Evolutionary conservation across 2,797 vertebrate species (phyloP).

Genomic region (Orestias chungarensis): DNA sequence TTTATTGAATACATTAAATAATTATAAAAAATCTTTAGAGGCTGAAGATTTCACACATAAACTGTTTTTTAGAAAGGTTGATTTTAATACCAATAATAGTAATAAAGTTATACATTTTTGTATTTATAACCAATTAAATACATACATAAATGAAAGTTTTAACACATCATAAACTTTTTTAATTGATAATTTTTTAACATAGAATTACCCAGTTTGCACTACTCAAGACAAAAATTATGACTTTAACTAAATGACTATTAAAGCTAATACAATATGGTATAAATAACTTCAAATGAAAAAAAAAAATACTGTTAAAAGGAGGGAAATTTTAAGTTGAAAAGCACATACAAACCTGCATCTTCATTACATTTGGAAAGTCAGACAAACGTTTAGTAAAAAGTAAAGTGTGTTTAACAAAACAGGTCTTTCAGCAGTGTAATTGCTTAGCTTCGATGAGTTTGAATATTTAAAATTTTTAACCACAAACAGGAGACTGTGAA

Average conservation of each 20-base stretch:
- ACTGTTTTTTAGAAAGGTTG: neutral
- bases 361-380: neutral
- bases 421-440: neutral
- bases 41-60: neutral
- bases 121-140: too few species aligned
- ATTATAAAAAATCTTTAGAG: neutral
- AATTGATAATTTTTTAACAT: neutral
- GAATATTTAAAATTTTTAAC: neutral
- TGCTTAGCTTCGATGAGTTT: neutral
- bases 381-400: neutral
- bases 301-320: too few species aligned
- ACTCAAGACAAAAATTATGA: too few species aligned
- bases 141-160: neutral
- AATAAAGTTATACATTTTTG: too few species aligned
- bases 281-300: too few species aligned
- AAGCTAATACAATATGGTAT: too few species aligned
- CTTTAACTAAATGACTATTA: too few species aligned
- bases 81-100: too few species aligned
- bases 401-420: neutral
- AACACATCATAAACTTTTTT: neutral
- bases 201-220: neutral
- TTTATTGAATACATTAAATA: neutral
- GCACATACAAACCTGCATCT: neutral
- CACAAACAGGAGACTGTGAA: neutral
- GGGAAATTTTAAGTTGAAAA: neutral